phyloP scores from a whole-genome alignment of 2,113 vertebrate genomes.

The Rhynchomys soricoides region DNA sequence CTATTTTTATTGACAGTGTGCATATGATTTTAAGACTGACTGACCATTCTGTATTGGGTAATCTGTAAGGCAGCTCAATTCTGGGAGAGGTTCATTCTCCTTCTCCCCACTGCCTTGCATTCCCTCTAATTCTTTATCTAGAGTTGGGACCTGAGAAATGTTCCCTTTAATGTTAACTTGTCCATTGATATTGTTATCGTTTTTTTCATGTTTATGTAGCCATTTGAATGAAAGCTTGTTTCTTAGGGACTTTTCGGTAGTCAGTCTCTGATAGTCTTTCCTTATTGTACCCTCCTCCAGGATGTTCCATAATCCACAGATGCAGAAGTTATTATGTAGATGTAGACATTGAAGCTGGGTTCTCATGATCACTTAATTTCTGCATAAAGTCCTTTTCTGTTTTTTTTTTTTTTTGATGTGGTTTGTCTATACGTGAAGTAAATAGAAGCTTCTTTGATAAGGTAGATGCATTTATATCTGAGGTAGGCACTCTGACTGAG shows the following conservation, averaged over 20 bases:
- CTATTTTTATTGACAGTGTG: background rate
- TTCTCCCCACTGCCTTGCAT: background rate
- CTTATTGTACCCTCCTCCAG: background rate
- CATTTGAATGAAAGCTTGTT: too few relatives aligned
- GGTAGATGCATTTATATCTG: background rate
- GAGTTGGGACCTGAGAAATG: background rate
- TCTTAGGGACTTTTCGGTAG: background rate
- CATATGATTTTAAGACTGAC: background rate
- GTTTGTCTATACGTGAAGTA: background rate
- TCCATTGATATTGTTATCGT: background rate
- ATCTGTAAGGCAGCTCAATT: too few relatives aligned
- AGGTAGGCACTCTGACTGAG: background rate
- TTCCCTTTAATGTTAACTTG: background rate
- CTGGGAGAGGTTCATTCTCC: background rate
- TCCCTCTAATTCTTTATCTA: background rate
- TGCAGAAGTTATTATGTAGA: too few relatives aligned
- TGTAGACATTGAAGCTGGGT: too few relatives aligned
- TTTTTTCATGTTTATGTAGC: background rate
- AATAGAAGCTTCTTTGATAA: background rate
- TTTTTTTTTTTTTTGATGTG: background rate
- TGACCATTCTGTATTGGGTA: background rate
- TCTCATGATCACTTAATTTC: background rate
- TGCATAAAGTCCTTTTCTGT: background rate
- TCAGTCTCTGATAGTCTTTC: background rate
- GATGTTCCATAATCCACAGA: too few relatives aligned